Evolutionary conservation across 1,140 invertebrate species (phyloP), one percentile per base, ranked within the genome.

Genomic region (Drosophila truncata): DNA sequence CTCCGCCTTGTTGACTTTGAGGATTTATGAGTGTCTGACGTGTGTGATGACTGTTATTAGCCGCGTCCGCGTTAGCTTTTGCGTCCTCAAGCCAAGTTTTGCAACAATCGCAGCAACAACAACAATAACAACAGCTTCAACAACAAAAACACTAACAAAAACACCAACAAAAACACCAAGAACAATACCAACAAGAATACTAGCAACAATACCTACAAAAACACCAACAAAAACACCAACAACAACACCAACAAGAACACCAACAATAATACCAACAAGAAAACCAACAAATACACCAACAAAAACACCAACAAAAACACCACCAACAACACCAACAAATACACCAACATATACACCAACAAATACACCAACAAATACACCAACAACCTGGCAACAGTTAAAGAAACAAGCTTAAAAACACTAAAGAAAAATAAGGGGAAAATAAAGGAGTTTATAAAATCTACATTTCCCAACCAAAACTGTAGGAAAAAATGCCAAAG

Each of bases 11-110:
- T 85, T 91, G 86, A 91, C 82, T 86, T 82, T 80, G 80, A 91
- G 91, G 82, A 91, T 91, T 91, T 91, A 91, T 91, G 84, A 91
- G 85, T 90, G 90, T 91, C 90, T 86, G 85, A 88, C 84, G 81
- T 91, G 82, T 90, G 85, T 86, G 90, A 91, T 91, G 90, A 91
- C 90, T 91, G 90, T 91, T 91, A 91, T 91, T 91, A 91, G 85
- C 86, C 72, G 46, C 77, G 69, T 77, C 82, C 73, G 50, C 72
- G 58, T 71, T 50, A 57, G 52, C 74, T 16, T 78, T 44, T 23
- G 20, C 62, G 25, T 78, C 73, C 55, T 55, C 55, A 35, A 46
- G 35, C 41, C 52, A 29, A 59, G 35, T 23, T 23, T 54, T 33
- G 27, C 50, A 65, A 41, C 73, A 71, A 60, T 70, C 61, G 47